phyloP scores from a whole-genome alignment of 2,888 invertebrate species.

The Drosophila subquinaria region DNA sequence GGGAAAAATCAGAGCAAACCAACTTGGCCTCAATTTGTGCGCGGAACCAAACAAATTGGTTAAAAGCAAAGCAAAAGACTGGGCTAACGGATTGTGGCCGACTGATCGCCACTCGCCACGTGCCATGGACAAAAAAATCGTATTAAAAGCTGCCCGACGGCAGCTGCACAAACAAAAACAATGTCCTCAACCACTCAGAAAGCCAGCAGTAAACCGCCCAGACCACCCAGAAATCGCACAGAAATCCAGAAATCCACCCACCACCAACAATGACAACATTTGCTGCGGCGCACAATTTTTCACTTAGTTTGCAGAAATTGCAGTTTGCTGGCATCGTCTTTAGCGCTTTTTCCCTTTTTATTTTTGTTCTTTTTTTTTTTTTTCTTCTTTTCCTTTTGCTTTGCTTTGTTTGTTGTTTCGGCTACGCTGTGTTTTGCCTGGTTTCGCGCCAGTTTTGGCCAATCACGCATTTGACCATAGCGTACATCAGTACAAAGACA shows the following conservation, averaged over 20 bases:
- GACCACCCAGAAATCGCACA: not conserved
- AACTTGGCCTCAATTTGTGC: conserved; percentile 55
- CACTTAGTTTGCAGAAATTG: conserved; percentile 60
- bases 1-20: conserved; percentile 50
- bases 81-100: conserved; percentile 39
- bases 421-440: conserved; percentile 36
- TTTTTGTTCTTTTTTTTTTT: conserved; percentile 23
- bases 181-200: conserved; percentile 20
- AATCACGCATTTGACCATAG: conserved; percentile 71
- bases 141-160: conserved; percentile 53
- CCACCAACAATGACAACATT: conserved; percentile 55
- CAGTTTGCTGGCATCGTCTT: conserved; percentile 46
- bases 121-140: conserved; percentile 47
- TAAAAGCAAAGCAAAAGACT: conserved; percentile 32
- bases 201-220: conserved; percentile 17
- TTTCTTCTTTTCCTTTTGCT: conserved; percentile 28
- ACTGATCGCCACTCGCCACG: conserved; percentile 51
- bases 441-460: conserved; percentile 55
- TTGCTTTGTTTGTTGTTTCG: conserved; percentile 40
- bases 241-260: conserved; percentile 9
- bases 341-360: conserved; percentile 15
- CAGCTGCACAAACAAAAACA: conserved; percentile 62
- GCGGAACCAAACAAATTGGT: conserved; percentile 46
- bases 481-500: conserved; percentile 39
- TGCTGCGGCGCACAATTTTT: conserved; percentile 60